phyloP scores from a whole-genome alignment of 2,113 vertebrate genomes.

The Lophochroa leadbeateri region DNA sequence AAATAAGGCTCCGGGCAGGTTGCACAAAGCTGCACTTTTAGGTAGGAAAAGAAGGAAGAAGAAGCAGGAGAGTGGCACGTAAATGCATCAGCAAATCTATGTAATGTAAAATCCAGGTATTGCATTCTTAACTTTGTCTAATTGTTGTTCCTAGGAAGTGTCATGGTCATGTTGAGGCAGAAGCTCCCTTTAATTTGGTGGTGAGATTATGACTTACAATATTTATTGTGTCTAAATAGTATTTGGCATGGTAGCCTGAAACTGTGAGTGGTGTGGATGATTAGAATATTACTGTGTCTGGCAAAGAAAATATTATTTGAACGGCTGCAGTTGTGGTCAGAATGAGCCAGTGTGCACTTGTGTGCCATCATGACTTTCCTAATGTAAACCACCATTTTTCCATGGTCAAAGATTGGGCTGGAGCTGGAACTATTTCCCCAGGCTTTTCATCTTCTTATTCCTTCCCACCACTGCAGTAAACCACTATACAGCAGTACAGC shows the following conservation, averaged over 20 bases:
- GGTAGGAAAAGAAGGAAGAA: no score
- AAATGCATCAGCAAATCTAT: not conserved
- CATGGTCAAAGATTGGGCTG: not conserved
- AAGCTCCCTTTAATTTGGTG: not conserved
- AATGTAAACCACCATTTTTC: not conserved
- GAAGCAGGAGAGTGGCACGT: no score
- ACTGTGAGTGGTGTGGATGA: not conserved
- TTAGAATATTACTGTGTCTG: not conserved
- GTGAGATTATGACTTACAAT: not conserved
- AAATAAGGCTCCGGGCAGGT: no score
- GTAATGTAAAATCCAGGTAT: not conserved
- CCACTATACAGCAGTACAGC: rapidly evolving
- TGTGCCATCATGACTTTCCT: not conserved
- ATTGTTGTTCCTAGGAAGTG: not conserved
- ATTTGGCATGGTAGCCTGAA: not conserved
- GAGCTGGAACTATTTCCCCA: not conserved
- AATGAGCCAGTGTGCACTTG: not conserved
- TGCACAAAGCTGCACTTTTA: no score
- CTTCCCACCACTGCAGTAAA: not conserved
- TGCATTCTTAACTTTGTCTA: not conserved
- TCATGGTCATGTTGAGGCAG: not conserved
- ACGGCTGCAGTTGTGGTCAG: not conserved
- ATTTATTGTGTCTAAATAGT: not conserved
- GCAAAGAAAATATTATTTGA: not conserved
- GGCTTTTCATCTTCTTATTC: not conserved